Conservation (phyloP, 2,113 vertebrate genomes). For the Columba livia region DNA sequence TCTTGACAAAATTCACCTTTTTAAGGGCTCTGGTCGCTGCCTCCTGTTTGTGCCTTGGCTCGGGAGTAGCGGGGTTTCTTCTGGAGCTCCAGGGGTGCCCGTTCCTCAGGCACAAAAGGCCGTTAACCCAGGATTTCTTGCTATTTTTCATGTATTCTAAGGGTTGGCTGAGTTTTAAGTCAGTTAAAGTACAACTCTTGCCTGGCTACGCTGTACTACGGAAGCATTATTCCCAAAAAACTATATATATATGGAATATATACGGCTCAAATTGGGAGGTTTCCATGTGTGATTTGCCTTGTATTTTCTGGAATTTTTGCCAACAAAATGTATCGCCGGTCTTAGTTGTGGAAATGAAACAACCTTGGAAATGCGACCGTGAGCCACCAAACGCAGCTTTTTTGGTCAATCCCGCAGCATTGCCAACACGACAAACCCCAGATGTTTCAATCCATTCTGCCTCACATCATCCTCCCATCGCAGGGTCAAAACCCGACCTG, state of each 20-base stretch:
- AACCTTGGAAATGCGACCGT: background rate
- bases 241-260: background rate
- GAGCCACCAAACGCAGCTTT: background rate
- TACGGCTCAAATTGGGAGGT: background rate
- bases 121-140: background rate
- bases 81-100: background rate
- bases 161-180: background rate
- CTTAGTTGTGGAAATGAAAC: background rate
- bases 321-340: background rate
- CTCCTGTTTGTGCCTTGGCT: background rate
- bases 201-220: background rate
- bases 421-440: background rate
- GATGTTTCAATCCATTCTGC: background rate
- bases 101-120: background rate
- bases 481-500: background rate
- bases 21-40: background rate
- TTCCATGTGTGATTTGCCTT: background rate
- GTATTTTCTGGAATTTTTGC: background rate
- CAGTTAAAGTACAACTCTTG: background rate
- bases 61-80: background rate
- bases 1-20: fast-evolving
- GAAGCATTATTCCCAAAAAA: background rate
- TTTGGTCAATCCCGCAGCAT: background rate
- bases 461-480: background rate
- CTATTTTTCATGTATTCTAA: background rate